Base-by-base conservation (phyloP, 2,888 invertebrate species). In the Peribatodes rhomboidaria region DNA sequence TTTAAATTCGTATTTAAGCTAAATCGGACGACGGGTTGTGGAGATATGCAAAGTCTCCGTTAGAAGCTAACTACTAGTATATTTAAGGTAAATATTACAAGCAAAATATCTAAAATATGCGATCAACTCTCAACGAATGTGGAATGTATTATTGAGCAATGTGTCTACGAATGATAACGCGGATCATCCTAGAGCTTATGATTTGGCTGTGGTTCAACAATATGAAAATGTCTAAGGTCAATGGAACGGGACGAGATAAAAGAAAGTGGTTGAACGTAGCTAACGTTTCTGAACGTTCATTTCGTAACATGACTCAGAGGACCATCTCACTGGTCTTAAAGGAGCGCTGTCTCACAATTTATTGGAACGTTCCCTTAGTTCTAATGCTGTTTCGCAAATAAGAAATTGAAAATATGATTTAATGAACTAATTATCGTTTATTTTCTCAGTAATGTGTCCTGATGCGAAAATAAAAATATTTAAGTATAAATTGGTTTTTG, bases 311-410 rank as follows among this genome's bases (percentile, higher is more conserved):
- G 62, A 67, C 55, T 59, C 59, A 33, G 62, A 46, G 39, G 59
- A 50, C 35, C 16, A 10, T 41, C 53, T 62, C 22, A 44, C 44
- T 35, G 39, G 37, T 61, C 66, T 56, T 59, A 2, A 35, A 47
- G 66, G 62, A 66, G 35, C 55, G 65, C 46, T 49, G 42, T 52
- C 46, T 59, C 41, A 47, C 41, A 50, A 59, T 66, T 66, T 66
- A 61, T 66, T 50, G 46, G 27, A 56, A 10, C 41, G 16, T 55
- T 37, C 31, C 35, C 31, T 39, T 57, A 54, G 18, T 53, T 44
- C 39, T 27, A 20, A 61, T 13, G 35, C 22, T 9, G 8, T 37
- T 58, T 33, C 22, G 47, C 33, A 41, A 53, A 52, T 46, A 39
- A 31, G 33, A 54, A 47, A 47, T 41, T 58, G 41, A 58, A 63